These are phyloP conservation scores for Macropis europaea DNA, from an alignment of 2,888 invertebrate genomes.

Conservation along the genomic window DNA sequence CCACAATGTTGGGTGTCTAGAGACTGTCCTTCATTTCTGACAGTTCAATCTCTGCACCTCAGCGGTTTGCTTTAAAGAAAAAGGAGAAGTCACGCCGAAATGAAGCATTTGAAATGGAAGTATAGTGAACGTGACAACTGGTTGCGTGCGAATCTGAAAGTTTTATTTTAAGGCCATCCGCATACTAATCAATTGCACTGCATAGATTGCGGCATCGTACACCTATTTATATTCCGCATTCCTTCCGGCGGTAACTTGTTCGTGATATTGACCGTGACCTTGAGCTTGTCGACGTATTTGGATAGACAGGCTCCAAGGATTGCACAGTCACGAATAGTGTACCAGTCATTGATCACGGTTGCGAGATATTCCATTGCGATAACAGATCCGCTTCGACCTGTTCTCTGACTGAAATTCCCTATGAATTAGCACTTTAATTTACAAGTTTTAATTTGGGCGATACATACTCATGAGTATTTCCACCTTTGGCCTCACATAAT, in stretches of 20 bases:
- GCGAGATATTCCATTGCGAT: slow-evolving; percentile 37
- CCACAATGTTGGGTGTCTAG: too few species aligned
- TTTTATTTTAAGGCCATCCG: slow-evolving; percentile 6
- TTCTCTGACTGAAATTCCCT: neutral
- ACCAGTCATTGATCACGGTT: slow-evolving; percentile 44
- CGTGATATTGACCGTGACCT: slow-evolving; percentile 50
- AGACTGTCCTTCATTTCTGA: too few species aligned
- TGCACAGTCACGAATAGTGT: slow-evolving; percentile 47
- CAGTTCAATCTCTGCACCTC: too few species aligned
- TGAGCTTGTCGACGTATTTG: slow-evolving; percentile 40
- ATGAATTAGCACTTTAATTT: too few species aligned
- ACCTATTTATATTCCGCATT: slow-evolving; percentile 49
- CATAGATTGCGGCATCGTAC: slow-evolving; percentile 19
- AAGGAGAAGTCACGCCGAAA: too few species aligned
- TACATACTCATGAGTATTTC: too few species aligned
- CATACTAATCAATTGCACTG: slow-evolving; percentile 7
- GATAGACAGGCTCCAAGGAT: slow-evolving; percentile 37
- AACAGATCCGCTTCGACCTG: neutral
- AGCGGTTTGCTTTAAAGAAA: too few species aligned
- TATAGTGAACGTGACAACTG: neutral
- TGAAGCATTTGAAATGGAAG: neutral
- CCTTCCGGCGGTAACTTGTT: slow-evolving; percentile 22
- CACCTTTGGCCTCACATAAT: too few species aligned
- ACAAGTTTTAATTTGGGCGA: neutral
- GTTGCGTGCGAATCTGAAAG: neutral